Evolutionary conservation across 2,888 invertebrate genomes (phyloP), one percentile per base, ranked within the genome.

Genomic region (Dinocampus coccinellae): DNA sequence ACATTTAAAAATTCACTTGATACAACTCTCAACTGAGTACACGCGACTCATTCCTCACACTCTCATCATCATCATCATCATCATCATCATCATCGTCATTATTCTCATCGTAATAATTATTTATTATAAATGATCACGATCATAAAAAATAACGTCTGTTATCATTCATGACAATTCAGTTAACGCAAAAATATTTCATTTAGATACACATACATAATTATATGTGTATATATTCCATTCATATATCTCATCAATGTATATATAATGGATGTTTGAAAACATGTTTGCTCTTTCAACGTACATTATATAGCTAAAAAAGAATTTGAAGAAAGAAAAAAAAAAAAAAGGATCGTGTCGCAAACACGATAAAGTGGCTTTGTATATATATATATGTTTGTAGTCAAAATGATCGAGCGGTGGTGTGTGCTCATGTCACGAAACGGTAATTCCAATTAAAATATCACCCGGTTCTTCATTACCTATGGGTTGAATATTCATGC

Each of bases 381-480:
- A n/a, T n/a, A 22, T 16, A 10, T 20, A 16, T 34, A 36, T 20
- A 36, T 16, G 36, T 26, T 66, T 66, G 36, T 57, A 55, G 24
- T 57, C 55, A 33, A 16, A 33, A 34, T 65, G 65, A 65, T 58
- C 34, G 34, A 33, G 47, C 47, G 47, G 7, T 16, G 34, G 76
- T 57, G 68, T 69, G 66, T 67, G 73, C 60, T 61, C 65, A 42
- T 71, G 71, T 72, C 67, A 72, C 67, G 67, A 65, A 65, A 65
- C 67, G 47, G 74, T 77, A 77, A 77, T 77, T 77, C 77, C 77
- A 77, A 77, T 77, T 77, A 77, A 77, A 77, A 77, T 76, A 77
- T 74, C 76, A 75, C 73, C 26, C 42, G n/a, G 57, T 73, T 74
- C 67, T 72, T 73, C 76, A 77, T 77, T 74, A 77, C 72, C 72